phyloP scores from a whole-genome alignment of 2,888 invertebrate genomes.

The Nasonia oneida region DNA sequence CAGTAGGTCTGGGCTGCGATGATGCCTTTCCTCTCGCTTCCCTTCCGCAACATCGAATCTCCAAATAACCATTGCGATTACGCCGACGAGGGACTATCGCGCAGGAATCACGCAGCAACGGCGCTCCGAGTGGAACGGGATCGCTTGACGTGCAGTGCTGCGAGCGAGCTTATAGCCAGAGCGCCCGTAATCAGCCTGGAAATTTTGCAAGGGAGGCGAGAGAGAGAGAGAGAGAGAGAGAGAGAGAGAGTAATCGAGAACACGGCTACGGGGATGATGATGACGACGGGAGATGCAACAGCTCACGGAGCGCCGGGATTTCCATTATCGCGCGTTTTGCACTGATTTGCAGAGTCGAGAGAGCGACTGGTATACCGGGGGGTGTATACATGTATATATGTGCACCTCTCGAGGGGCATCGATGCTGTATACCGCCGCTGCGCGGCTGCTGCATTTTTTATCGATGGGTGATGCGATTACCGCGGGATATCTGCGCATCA shows the following conservation, averaged over 20 bases:
- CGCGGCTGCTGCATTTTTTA: not conserved
- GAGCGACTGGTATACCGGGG: no score
- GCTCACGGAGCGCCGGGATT: not conserved
- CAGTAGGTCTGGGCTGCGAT: not conserved
- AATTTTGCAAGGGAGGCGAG: constrained; percentile 27
- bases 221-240: not conserved
- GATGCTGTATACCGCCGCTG: not conserved
- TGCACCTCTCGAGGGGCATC: not conserved
- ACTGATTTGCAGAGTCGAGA: not conserved
- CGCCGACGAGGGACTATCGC: constrained; percentile 13
- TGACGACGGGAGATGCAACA: constrained; percentile 1
- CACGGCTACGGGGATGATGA: not conserved
- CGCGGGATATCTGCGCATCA: no score
- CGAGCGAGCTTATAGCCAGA: not conserved
- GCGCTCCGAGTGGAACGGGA: not conserved
- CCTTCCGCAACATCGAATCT: constrained; percentile 25
- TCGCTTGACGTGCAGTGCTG: not conserved
- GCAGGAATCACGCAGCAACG: constrained; percentile 15
- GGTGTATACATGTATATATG: no score
- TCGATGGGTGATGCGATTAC: not conserved
- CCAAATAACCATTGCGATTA: constrained; percentile 47
- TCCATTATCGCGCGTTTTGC: constrained; percentile 4
- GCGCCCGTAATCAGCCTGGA: constrained; percentile 45
- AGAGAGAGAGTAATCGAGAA: constrained; percentile 15
- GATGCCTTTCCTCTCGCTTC: not conserved